Evolutionary conservation across 2,888 invertebrate species (phyloP), one percentile per base, ranked within the genome.

Genomic region (Chymomyza procnemis): DNA sequence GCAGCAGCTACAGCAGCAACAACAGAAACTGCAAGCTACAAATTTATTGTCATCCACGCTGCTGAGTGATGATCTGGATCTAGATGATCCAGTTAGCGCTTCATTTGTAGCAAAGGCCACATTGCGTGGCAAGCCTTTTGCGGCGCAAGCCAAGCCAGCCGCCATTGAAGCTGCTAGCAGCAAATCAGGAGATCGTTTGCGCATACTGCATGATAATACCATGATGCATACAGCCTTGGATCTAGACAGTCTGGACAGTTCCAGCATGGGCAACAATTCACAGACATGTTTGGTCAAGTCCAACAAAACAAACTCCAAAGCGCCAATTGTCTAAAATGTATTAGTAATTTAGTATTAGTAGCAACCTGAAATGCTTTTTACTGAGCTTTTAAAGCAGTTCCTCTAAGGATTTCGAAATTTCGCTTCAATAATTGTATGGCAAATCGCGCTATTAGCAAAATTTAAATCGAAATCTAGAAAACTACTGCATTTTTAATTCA

Each of bases 181-280:
- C 26, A 86, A 87, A 59, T 89, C 93, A 66, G 92, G 94, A 88
- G 95, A 95, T 90, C 93, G 95, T 74, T 92, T 96, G 90, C 93
- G 95, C 81, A 92, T 96, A 85, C 92, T 96, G 86, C 96, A 96
- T 90, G 96, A 96, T 92, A 96, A 96, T 67, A 96, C 96, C 61
- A 96, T 96, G 96, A 96, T 97, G 88, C 96, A 96, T 91, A 96
- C 96, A 66, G 96, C 96, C 66, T 92, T 97, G 77, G 97, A 97
- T 92, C 93, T 97, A 88, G 97, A 97, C 92, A 96, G 96, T 80
- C 92, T 96, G 78, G 96, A 96, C 88, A 95, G 95, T 75, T 93
- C 94, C 46, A 94, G 94, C 85, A 92, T 94, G 77, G 94, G 94
- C 70, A 93, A 93, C 74, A 93, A 93, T 78, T 94, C 94, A 83